phyloP scores from a whole-genome alignment of 1,140 invertebrate genomes.

The Eumaeus atala region DNA sequence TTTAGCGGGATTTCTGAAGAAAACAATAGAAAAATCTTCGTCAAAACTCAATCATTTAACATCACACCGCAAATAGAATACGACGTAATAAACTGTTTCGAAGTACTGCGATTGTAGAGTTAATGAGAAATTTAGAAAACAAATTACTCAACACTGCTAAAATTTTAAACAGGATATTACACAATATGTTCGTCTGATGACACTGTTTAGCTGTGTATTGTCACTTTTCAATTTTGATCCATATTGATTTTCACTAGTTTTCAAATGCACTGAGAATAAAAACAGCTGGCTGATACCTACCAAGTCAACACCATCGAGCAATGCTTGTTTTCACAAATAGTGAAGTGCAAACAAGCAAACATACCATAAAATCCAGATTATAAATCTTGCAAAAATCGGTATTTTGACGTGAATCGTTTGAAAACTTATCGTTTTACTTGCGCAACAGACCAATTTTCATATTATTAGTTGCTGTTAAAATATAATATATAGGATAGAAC shows the following conservation, averaged over 20 bases:
- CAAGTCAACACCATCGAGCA: conserved; percentile 10
- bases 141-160: conserved; percentile 42
- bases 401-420: no score
- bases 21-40: neutral
- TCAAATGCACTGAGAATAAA: conserved; percentile 56
- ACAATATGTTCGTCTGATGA: conserved; percentile 46
- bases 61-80: conserved; percentile 35
- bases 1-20: neutral
- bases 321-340: conserved; percentile 45
- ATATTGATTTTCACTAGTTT: conserved; percentile 59
- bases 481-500: no score
- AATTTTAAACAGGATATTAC: conserved; percentile 45
- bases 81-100: conserved; percentile 59
- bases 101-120: conserved; percentile 45
- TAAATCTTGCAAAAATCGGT: no score
- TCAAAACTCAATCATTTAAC: conserved; percentile 5
- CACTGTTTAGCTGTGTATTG: conserved; percentile 44
- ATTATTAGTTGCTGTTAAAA: no score
- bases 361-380: neutral
- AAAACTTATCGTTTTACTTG: no score
- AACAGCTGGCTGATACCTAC: conserved; percentile 57
- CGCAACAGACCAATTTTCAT: no score
- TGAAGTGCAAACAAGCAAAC: conserved; percentile 10
- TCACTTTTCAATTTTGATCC: conserved; percentile 67
- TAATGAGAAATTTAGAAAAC: conserved; percentile 54